These are phyloP conservation scores for Micrasema longulum DNA, from an alignment of 1,140 invertebrate genomes.

Conservation along the genomic window DNA sequence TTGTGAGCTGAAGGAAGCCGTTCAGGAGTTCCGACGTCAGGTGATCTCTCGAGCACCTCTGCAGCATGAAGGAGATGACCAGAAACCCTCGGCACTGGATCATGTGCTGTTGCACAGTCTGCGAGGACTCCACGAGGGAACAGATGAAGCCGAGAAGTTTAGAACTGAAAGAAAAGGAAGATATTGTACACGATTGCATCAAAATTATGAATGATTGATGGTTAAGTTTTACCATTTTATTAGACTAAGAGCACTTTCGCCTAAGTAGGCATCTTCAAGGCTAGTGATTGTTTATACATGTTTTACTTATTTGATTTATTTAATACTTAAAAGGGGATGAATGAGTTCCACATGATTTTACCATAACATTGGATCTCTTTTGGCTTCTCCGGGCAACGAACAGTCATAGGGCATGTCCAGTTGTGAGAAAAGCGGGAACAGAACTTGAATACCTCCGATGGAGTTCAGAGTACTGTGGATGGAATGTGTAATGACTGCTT, in stretches of 20 bases:
- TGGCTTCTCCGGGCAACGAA: slow-evolving; percentile 79
- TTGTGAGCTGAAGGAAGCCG: slow-evolving; percentile 94
- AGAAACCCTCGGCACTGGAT: slow-evolving; percentile 97
- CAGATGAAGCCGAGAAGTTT: slow-evolving; percentile 97
- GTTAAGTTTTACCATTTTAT: too few relatives aligned
- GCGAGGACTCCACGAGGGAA: slow-evolving; percentile 95
- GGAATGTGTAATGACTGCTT: slow-evolving; percentile 98
- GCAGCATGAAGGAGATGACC: slow-evolving; percentile 97
- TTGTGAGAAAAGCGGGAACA: slow-evolving; percentile 98
- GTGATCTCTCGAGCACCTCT: slow-evolving; percentile 93
- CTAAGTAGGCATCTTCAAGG: too few relatives aligned
- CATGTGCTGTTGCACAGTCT: slow-evolving; percentile 98
- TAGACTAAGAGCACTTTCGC: too few relatives aligned
- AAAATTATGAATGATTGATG: too few relatives aligned
- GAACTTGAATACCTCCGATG: slow-evolving; percentile 97
- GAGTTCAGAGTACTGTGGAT: slow-evolving; percentile 99
- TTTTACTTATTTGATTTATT: too few relatives aligned
- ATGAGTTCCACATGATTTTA: too few relatives aligned
- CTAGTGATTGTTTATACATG: too few relatives aligned
- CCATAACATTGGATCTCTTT: slow-evolving; percentile 89
- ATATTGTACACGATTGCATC: too few relatives aligned
- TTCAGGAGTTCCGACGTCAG: slow-evolving; percentile 93
- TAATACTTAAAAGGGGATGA: too few relatives aligned
- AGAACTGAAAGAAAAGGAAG: slow-evolving; percentile 77
- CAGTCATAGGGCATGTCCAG: slow-evolving; percentile 90